Percentiles rank a stretch among this genome's conserved stretches.
phyloP scores from a whole-genome alignment of 2,888 invertebrate species.

The Capitulum mitella region DNA sequence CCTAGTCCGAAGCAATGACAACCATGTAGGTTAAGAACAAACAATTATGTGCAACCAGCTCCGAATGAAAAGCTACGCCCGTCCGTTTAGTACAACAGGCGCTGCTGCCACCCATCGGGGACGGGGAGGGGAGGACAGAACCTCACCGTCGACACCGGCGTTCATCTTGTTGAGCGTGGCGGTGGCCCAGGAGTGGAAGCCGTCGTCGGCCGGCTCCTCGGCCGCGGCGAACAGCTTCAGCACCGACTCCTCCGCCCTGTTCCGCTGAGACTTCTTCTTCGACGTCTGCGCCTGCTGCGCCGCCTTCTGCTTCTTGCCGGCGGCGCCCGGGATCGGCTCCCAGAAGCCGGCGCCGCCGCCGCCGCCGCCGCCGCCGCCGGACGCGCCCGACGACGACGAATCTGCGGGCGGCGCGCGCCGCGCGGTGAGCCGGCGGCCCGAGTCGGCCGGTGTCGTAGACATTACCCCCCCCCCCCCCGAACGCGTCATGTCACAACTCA shows the following conservation, averaged over 20 bases:
- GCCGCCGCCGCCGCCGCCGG: not conserved
- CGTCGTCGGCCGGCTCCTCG: not conserved
- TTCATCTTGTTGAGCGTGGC: constrained; percentile 25
- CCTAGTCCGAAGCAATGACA: too few relatives aligned
- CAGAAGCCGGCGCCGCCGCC: not conserved
- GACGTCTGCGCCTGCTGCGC: constrained; percentile 20
- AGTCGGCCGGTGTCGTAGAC: too few relatives aligned
- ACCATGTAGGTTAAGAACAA: too few relatives aligned
- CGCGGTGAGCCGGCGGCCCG: too few relatives aligned
- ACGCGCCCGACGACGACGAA: not conserved
- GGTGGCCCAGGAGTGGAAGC: constrained; percentile 29
- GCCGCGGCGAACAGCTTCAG: not conserved
- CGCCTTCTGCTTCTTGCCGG: constrained; percentile 25
- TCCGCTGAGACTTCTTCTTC: constrained; percentile 30
- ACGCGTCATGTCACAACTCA: too few relatives aligned
- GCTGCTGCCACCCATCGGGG: too few relatives aligned
- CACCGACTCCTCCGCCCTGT: constrained; percentile 29
- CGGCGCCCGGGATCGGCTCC: not conserved
- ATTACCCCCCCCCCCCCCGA: too few relatives aligned
- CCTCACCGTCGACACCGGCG: constrained; percentile 26
- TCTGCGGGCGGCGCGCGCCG: not conserved
- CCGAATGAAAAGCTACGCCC: too few relatives aligned
- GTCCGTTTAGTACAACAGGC: too few relatives aligned
- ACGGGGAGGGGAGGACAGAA: too few relatives aligned
- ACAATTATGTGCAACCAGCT: too few relatives aligned